phyloP scores from a whole-genome alignment of 1,140 invertebrate genomes.

The Drosophila tropicalis region DNA sequence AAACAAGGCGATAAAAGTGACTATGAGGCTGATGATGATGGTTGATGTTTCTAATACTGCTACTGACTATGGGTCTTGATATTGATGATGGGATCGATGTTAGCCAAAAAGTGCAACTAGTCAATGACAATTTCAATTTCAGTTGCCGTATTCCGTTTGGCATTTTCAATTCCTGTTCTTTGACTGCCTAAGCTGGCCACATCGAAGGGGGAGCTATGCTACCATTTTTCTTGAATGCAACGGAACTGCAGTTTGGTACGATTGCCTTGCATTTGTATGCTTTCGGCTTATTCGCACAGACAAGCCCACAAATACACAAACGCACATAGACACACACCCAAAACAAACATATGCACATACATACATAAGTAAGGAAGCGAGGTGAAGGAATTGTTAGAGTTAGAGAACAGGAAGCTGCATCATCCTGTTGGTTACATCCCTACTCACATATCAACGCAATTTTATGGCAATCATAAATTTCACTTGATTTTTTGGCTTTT shows the following conservation, averaged over 20 bases:
- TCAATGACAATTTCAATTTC: conserved; percentile 47
- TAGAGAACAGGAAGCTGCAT: not conserved
- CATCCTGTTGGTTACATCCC: conserved; percentile 23
- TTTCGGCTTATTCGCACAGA: conserved; percentile 5
- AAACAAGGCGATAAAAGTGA: conserved; percentile 52
- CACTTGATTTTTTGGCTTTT: conserved; percentile 61
- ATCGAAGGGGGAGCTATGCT: conserved; percentile 19
- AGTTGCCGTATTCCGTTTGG: conserved; percentile 57
- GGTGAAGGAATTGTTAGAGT: conserved; percentile 24
- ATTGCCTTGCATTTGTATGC: conserved; percentile 15
- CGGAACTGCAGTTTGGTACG: conserved; percentile 58
- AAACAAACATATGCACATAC: conserved; percentile 28
- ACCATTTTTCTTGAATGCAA: conserved; percentile 50
- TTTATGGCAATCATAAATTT: conserved; percentile 80
- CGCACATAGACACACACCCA: not conserved
- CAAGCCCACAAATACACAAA: not conserved
- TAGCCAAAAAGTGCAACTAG: conserved; percentile 30
- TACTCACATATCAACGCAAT: conserved; percentile 63
- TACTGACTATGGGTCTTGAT: not conserved
- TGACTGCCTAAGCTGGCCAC: not conserved
- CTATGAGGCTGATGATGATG: conserved; percentile 27
- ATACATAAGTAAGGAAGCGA: conserved; percentile 53
- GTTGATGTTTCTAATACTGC: conserved; percentile 9
- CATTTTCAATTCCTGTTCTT: not conserved
- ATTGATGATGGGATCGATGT: conserved; percentile 34